Percentiles rank a stretch among this genome's conserved stretches.
Conservation (phyloP, 2,797 vertebrate genomes). For the Orestias chungarensis region DNA sequence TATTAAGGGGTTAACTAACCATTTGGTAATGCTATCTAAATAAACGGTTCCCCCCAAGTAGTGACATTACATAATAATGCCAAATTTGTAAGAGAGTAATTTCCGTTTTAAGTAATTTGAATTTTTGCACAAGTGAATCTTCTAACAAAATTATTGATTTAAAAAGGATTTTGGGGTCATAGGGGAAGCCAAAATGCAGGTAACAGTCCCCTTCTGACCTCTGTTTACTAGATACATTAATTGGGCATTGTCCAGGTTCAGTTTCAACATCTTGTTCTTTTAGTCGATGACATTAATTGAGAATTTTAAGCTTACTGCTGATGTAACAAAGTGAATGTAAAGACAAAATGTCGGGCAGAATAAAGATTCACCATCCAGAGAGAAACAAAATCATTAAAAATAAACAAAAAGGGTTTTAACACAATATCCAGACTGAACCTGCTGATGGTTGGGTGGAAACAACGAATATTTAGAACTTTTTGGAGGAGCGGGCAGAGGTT, state of each 20-base stretch:
- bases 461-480: too few relatives aligned
- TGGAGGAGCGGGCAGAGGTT: slow-evolving; percentile 45
- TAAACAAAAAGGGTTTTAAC: too few relatives aligned
- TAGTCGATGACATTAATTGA: slow-evolving; percentile 40
- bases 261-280: slow-evolving; percentile 44
- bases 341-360: slow-evolving; percentile 46
- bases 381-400: too few relatives aligned
- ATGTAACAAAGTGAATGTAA: slow-evolving; percentile 51
- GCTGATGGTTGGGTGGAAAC: too few relatives aligned
- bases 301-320: slow-evolving; percentile 50
- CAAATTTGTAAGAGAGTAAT: too few relatives aligned
- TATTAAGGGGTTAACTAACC: background rate
- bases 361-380: too few relatives aligned
- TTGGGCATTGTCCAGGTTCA: background rate
- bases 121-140: too few relatives aligned
- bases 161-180: too few relatives aligned
- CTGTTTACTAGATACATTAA: background rate
- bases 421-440: too few relatives aligned
- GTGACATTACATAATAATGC: too few relatives aligned
- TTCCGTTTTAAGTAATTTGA: background rate
- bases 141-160: too few relatives aligned
- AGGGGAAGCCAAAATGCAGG: background rate
- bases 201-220: background rate
- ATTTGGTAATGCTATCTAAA: background rate
- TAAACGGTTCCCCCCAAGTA: too few relatives aligned